Evolutionary conservation across 2,797 vertebrate genomes (phyloP).

Genomic region (Spatula versicolor): DNA sequence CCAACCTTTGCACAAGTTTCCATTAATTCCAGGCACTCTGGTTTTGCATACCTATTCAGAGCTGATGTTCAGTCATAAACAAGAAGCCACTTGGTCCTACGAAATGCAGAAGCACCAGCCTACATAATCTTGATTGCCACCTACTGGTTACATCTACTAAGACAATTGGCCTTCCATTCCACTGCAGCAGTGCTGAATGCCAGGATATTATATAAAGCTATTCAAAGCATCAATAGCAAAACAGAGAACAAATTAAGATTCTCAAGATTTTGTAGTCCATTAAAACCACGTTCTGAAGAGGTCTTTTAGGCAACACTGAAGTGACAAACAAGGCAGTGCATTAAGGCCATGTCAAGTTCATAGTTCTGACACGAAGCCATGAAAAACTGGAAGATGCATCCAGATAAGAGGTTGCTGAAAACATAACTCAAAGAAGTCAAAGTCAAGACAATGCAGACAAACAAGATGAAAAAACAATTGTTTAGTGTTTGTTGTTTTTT

Average conservation of each 20-base stretch:
- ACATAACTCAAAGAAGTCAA: neutral
- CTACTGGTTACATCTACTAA: slow-evolving; percentile 28
- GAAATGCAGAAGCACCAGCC: neutral
- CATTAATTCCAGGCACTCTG: neutral
- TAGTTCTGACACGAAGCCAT: neutral
- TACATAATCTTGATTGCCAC: slow-evolving; percentile 49
- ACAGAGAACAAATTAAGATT: neutral
- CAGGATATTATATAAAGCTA: neutral
- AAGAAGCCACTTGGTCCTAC: neutral
- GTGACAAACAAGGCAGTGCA: neutral
- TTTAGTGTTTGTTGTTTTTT: neutral
- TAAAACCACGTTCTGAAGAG: neutral
- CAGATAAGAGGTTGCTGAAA: neutral
- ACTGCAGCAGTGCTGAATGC: neutral
- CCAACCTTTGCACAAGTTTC: neutral
- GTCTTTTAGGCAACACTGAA: neutral
- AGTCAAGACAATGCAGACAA: neutral
- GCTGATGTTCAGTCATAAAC: neutral
- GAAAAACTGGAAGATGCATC: neutral
- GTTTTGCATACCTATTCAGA: neutral
- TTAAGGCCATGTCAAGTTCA: neutral
- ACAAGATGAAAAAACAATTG: neutral
- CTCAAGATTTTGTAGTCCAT: neutral
- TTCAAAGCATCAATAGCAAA: neutral
- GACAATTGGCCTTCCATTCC: neutral